Percentiles rank a stretch among this genome's conserved stretches.
Conservation (phyloP, 1,140 invertebrate genomes). For the Paracyclopina nana region DNA sequence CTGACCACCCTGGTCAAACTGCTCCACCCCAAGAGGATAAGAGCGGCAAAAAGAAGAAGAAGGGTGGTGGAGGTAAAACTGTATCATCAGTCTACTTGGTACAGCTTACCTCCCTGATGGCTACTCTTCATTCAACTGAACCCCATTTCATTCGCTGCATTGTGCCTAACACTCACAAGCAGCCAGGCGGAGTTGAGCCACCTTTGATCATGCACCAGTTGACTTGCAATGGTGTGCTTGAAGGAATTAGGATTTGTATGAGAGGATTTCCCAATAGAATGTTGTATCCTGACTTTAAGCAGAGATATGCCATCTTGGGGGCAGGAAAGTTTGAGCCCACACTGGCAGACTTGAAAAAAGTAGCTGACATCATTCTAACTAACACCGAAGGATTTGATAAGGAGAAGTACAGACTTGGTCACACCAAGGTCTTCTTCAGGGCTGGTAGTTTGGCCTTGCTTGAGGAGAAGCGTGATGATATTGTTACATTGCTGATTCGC, state of each 20-base stretch:
- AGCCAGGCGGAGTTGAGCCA: slow-evolving; percentile 82
- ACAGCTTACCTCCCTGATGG: slow-evolving; percentile 77
- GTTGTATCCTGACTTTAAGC: slow-evolving; percentile 98
- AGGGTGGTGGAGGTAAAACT: slow-evolving; percentile 19
- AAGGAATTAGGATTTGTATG: slow-evolving; percentile 99
- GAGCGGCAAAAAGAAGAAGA: slow-evolving; percentile 21
- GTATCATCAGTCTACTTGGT: slow-evolving; percentile 22
- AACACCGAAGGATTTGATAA: slow-evolving; percentile 46
- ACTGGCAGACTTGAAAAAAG: slow-evolving; percentile 35
- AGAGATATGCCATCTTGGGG: slow-evolving; percentile 44
- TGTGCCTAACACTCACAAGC: slow-evolving; percentile 42
- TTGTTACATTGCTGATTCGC: slow-evolving; percentile 89
- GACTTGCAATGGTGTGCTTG: slow-evolving; percentile 99
- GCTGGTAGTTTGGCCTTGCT: slow-evolving; percentile 99
- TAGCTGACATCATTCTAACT: slow-evolving; percentile 34
- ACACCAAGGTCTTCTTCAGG: slow-evolving; percentile 99
- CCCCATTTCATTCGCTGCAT: slow-evolving; percentile 96
- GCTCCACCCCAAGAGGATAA: slow-evolving; percentile 19
- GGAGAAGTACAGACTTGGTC: slow-evolving; percentile 83
- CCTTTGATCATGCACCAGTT: slow-evolving; percentile 98
- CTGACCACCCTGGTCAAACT: slow-evolving; percentile 38
- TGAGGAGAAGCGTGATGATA: slow-evolving; percentile 98
- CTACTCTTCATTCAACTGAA: slow-evolving; percentile 78
- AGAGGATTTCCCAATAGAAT: slow-evolving; percentile 99
- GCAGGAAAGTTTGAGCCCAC: slow-evolving; percentile 32